Conservation (phyloP, 2,797 vertebrate species). For the Pseudochirops corinnae region DNA sequence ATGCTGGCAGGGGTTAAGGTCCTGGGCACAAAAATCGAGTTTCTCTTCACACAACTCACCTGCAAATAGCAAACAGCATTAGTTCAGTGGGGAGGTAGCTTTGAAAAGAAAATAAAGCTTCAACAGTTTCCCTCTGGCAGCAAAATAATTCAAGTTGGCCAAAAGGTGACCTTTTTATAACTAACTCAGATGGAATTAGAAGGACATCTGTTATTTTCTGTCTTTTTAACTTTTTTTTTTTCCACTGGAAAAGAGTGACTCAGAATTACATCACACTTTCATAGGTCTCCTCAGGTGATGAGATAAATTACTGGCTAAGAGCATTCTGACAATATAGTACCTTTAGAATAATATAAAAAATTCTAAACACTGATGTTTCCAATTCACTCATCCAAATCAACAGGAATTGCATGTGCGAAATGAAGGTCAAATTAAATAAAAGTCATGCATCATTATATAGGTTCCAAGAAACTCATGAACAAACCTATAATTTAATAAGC, state of each 20-base stretch:
- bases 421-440: background rate
- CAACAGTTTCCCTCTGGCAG: conserved; percentile 4
- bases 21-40: conserved; percentile 95
- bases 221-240: background rate
- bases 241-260: too few species aligned
- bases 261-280: background rate
- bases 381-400: background rate
- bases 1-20: conserved; percentile 97
- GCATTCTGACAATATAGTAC: background rate
- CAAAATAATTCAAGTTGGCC: conserved; percentile 32
- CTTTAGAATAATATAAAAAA: background rate
- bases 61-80: conserved; percentile 84
- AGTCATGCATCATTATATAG: background rate
- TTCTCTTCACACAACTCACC: conserved; percentile 98
- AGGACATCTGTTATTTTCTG: background rate
- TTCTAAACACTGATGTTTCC: background rate
- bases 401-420: conserved; percentile 5
- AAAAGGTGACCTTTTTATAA: background rate
- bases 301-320: background rate
- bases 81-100: conserved; percentile 48
- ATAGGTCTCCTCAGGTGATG: background rate
- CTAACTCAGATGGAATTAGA: background rate
- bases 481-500: conserved; percentile 4
- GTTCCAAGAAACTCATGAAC: background rate
- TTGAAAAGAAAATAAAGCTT: conserved; percentile 32